phyloP scores from a whole-genome alignment of 2,113 vertebrate genomes.

The Syrmaticus mikado region DNA sequence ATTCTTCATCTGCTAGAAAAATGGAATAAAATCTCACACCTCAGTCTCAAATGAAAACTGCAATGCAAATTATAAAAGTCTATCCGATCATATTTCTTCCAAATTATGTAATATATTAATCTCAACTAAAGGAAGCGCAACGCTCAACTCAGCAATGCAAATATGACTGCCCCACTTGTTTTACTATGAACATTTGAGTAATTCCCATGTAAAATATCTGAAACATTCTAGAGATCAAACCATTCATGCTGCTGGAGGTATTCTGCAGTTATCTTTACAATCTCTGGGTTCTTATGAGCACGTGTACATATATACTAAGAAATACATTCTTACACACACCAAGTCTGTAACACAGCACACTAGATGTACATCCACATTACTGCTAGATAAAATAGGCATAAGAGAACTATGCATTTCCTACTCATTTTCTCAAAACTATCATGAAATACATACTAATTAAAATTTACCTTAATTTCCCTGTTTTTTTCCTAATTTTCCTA shows the following conservation, averaged over 20 bases:
- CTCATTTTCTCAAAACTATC: neutral
- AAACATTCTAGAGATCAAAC: neutral
- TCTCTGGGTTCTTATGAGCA: neutral
- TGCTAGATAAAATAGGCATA: neutral
- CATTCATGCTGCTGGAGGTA: neutral
- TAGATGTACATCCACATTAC: neutral
- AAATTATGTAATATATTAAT: neutral
- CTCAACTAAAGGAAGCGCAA: conserved; percentile 7
- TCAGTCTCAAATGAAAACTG: conserved; percentile 24
- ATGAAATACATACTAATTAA: neutral
- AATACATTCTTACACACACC: neutral
- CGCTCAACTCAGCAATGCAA: neutral
- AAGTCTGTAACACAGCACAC: neutral
- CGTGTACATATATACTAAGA: neutral
- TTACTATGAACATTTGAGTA: neutral
- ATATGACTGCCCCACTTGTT: neutral
- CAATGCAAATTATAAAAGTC: neutral
- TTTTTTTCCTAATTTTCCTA: neutral
- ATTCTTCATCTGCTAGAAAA: neutral
- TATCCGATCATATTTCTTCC: neutral
- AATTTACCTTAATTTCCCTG: neutral
- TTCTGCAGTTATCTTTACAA: neutral
- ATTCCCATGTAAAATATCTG: neutral
- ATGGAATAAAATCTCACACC: conserved; percentile 21
- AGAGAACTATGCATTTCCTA: neutral